Evolutionary conservation across 2,888 invertebrate genomes (phyloP).

Genomic region (Alcis repandata): DNA sequence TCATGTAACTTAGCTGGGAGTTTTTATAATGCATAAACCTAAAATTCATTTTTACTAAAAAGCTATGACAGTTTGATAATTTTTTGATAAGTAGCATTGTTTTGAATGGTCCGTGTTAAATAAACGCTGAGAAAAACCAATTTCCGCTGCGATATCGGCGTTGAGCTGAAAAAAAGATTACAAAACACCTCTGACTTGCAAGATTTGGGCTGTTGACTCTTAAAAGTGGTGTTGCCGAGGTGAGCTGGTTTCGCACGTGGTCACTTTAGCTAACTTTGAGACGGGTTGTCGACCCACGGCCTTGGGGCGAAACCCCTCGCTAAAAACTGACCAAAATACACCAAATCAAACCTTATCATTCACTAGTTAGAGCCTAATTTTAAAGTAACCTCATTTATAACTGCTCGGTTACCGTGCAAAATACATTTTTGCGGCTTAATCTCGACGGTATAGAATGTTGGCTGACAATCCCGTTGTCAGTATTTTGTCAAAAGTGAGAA

Average conservation of each 20-base stretch:
- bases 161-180: conserved; percentile 17
- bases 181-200: conserved; percentile 30
- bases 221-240: conserved; percentile 63
- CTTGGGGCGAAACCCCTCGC: conserved; percentile 73
- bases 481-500: conserved; percentile 8
- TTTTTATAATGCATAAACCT: no score
- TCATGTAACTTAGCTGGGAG: no score
- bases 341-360: conserved; percentile 55
- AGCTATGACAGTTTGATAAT: neutral
- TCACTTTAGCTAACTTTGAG: conserved; percentile 57
- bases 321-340: conserved; percentile 45
- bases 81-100: neutral
- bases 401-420: conserved; percentile 49
- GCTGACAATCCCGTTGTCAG: conserved; percentile 35
- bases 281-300: conserved; percentile 81
- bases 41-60: no score
- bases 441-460: conserved; percentile 44
- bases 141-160: conserved; percentile 7
- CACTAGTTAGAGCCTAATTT: conserved; percentile 49
- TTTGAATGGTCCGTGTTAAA: neutral
- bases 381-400: conserved; percentile 31
- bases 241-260: conserved; percentile 80
- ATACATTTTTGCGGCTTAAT: conserved; percentile 51
- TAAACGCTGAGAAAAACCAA: conserved; percentile 4
- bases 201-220: conserved; percentile 46